Conservation (phyloP, 2,113 vertebrate genomes). For the Ptilorrhoa leucosticta region DNA sequence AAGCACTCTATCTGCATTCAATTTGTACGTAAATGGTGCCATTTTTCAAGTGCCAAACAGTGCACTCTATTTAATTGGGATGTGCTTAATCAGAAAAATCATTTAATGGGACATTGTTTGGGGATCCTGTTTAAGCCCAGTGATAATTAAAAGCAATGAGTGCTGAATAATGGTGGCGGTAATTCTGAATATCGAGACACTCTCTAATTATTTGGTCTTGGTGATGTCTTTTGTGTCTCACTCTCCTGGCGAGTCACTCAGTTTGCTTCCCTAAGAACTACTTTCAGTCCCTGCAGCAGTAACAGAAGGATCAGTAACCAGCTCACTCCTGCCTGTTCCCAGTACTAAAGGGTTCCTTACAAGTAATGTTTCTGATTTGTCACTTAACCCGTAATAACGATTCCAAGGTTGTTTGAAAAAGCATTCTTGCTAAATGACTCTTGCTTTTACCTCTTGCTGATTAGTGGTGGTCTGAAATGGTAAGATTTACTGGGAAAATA, state of each 20-base stretch:
- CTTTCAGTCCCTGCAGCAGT: neutral
- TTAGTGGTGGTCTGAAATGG: neutral
- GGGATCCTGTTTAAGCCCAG: conserved; percentile 6
- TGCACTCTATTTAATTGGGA: conserved; percentile 15
- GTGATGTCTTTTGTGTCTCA: neutral
- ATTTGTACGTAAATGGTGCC: conserved; percentile 16
- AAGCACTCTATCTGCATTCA: conserved; percentile 28
- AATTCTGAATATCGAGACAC: neutral
- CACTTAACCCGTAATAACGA: rapidly evolving
- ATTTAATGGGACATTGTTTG: conserved; percentile 37
- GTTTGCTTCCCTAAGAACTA: neutral
- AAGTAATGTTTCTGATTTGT: neutral
- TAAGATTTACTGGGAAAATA: neutral
- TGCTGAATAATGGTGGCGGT: neutral
- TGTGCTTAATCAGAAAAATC: conserved; percentile 57
- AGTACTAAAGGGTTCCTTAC: neutral
- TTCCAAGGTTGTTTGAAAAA: neutral
- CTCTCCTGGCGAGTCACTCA: neutral
- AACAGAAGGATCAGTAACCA: neutral
- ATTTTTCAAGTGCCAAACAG: conserved; percentile 30
- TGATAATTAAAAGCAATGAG: conserved; percentile 36
- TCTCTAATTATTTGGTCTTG: conserved; percentile 14
- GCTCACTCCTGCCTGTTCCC: neutral
- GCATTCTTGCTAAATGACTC: neutral
- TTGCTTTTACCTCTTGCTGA: neutral